Base-by-base conservation (phyloP, 2,797 vertebrate species). In the Typhlichthys eigenmanni region DNA sequence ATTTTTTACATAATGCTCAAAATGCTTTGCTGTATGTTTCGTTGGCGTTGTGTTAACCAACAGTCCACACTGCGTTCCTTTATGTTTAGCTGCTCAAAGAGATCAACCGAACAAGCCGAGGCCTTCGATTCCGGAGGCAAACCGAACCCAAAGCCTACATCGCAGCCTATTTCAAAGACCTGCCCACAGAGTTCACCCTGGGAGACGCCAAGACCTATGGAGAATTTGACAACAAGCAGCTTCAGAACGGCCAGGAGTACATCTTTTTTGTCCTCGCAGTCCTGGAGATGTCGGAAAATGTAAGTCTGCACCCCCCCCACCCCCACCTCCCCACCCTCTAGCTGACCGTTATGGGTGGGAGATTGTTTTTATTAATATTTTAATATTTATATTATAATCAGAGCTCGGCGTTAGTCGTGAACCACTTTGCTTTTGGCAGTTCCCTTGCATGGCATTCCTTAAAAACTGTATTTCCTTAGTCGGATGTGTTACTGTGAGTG, bases 231-330 rank as follows among this genome's bases (percentile, higher is more conserved):
- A 99, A 99, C 90, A 97, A 95, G 79, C 95, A 94, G 34, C 95
- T 99, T 60, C 95, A 95, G 72, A 98, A 93, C 7, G 96, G 96
- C 76, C 97, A 98, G 85, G 97, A 99, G 86, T 99, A 99, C 63
- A 93, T 98, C 80, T 98, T 99, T 89, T 99, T 99, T 62, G 95
- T 99, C 60, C 90, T 99, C 49, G 97, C 96, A 2, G 94, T 97
- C 67, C 92, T 99, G 89, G 98, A 99, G 68, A 95, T 95, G 73
- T 95, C 95, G 1, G 98, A 99, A 87, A 96, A 96, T 56, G 98
- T 98, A 92, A 93, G 96, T 94, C 34, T 66, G 58, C 13, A 24
- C 46, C 34, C 45, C 13, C 43, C 2, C 2, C 7, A n/a, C n/a
- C n/a, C n/a, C n/a, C 16, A 13, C 10, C n/a, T 11, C 6, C 2